A percentile compares a stretch with the other conserved stretches of the same genome.
Conservation (phyloP, 1,140 invertebrate genomes). For the Oncopodura yosiiana region DNA sequence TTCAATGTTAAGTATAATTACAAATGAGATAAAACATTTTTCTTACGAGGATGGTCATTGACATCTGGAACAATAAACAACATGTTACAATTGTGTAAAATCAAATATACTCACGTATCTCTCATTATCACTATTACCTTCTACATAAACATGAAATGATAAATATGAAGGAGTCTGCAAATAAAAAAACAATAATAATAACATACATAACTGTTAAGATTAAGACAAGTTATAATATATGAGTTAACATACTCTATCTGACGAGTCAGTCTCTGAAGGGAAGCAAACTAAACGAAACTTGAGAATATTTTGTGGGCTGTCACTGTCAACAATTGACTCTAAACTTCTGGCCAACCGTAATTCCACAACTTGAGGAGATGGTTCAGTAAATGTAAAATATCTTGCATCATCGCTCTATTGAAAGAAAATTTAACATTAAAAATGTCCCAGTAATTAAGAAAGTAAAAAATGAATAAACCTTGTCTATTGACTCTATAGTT, state of each 20-base stretch:
- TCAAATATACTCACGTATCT: too few species aligned
- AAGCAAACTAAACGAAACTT: conserved; percentile 62
- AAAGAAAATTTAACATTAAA: conserved; percentile 4
- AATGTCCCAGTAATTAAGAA: not conserved
- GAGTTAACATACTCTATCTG: conserved; percentile 41
- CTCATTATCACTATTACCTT: conserved; percentile 74
- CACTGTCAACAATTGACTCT: conserved; percentile 66
- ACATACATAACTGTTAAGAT: not conserved
- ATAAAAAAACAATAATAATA: conserved; percentile 4
- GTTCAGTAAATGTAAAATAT: conserved; percentile 57
- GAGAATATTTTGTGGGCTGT: conserved; percentile 65
- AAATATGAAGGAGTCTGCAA: conserved; percentile 63
- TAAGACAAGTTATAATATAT: not conserved
- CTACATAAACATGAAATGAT: conserved; percentile 72
- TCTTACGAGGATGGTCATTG: conserved; percentile 36
- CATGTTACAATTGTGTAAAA: too few species aligned
- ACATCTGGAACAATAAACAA: too few species aligned
- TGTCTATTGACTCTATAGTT: conserved; percentile 58
- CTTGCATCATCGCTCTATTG: conserved; percentile 52
- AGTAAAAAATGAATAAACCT: conserved; percentile 39
- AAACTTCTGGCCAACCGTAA: conserved; percentile 60
- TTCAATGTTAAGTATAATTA: conserved; percentile 38
- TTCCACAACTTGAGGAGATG: conserved; percentile 62
- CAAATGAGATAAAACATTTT: conserved; percentile 38
- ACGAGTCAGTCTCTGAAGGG: conserved; percentile 41